Conservation (phyloP, 2,113 vertebrate genomes). For the Orientallactaga bullata region DNA sequence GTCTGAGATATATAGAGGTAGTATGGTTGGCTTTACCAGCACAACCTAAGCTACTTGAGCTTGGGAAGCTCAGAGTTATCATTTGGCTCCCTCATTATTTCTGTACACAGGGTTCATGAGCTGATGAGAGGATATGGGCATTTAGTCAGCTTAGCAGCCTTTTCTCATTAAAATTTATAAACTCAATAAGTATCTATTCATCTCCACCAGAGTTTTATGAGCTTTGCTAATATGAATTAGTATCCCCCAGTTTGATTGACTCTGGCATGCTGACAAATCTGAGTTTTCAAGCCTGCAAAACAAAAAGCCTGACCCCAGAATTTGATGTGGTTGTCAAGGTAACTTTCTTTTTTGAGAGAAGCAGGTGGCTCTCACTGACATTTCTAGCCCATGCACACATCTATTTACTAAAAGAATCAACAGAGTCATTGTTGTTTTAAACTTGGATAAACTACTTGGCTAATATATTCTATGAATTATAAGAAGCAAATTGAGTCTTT, state of each 20-base stretch:
- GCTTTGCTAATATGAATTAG: slow-evolving; percentile 55
- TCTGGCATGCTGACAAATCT: slow-evolving; percentile 13
- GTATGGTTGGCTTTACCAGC: not conserved
- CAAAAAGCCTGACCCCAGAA: not conserved
- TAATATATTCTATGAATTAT: not conserved
- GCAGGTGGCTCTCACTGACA: slow-evolving; percentile 24
- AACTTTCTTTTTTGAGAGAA: not conserved
- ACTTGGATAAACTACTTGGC: not conserved
- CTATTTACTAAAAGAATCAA: not conserved
- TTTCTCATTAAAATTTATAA: slow-evolving; percentile 47
- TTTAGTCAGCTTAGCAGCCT: slow-evolving; percentile 10
- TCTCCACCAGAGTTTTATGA: slow-evolving; percentile 40
- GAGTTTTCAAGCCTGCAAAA: slow-evolving; percentile 17
- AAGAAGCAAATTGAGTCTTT: not conserved
- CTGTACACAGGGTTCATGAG: not conserved
- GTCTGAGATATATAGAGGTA: not conserved
- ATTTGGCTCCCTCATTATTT: not conserved
- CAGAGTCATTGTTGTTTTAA: not conserved
- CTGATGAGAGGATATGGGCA: not conserved
- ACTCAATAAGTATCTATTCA: not conserved
- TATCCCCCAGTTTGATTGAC: not conserved
- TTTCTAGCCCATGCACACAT: not conserved
- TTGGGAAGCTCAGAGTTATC: not conserved
- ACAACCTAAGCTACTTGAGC: not conserved
- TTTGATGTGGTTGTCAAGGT: not conserved